Percentiles rank a stretch among this genome's conserved stretches.
Evolutionary conservation across 2,888 invertebrate species (phyloP).

Genomic region (Caenorhabditis virilis): DNA sequence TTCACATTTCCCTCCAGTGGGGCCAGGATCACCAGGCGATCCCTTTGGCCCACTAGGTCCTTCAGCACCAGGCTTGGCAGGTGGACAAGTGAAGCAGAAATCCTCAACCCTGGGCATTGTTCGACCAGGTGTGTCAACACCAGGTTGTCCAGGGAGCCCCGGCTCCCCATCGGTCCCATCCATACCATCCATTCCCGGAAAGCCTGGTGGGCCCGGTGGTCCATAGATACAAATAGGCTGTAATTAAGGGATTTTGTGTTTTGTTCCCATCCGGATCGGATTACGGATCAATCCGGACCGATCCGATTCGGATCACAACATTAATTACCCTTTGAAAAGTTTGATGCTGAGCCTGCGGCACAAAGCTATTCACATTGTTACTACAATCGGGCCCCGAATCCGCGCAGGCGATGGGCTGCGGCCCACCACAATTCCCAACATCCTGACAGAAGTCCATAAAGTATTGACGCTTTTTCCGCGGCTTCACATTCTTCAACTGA

Average conservation of each 20-base stretch:
- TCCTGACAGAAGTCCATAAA: slow-evolving; percentile 31
- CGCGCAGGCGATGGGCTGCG: slow-evolving; percentile 13
- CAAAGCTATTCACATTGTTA: too few species aligned
- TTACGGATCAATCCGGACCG: too few species aligned
- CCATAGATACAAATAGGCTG: slow-evolving; percentile 33
- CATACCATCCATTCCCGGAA: slow-evolving; percentile 32
- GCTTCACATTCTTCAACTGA: slow-evolving; percentile 4
- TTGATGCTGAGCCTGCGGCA: too few species aligned
- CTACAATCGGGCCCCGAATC: too few species aligned
- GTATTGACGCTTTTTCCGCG: slow-evolving; percentile 25
- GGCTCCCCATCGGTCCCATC: slow-evolving; percentile 39
- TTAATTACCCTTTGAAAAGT: too few species aligned
- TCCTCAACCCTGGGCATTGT: slow-evolving; percentile 24
- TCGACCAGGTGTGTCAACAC: slow-evolving; percentile 12
- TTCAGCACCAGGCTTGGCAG: slow-evolving; percentile 45
- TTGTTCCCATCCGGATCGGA: too few species aligned
- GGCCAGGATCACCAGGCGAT: slow-evolving; percentile 29
- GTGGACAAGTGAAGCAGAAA: slow-evolving; percentile 56
- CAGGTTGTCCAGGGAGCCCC: slow-evolving; percentile 26
- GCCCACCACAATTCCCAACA: slow-evolving; percentile 10
- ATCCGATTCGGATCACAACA: too few species aligned
- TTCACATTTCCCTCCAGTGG: slow-evolving; percentile 22
- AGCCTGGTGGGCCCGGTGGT: slow-evolving; percentile 36
- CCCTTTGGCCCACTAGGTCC: slow-evolving; percentile 44
- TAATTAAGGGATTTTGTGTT: slow-evolving; percentile 4